Evolutionary conservation across 2,797 vertebrate species (phyloP).

Genomic region (Nannoperca obscura): DNA sequence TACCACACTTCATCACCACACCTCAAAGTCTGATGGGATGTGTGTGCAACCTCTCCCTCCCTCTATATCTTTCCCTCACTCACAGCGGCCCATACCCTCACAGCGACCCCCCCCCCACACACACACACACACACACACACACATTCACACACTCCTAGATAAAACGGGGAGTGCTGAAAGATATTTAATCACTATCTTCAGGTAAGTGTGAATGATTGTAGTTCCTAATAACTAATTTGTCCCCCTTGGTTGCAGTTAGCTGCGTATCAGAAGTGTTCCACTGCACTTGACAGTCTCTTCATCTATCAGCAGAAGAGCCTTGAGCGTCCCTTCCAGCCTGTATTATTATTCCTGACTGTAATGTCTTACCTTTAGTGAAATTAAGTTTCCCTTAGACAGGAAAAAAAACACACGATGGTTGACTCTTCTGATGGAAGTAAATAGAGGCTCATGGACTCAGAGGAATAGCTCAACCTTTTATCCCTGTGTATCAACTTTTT

Average conservation of each 20-base stretch:
- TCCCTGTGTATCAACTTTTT: conserved; percentile 33
- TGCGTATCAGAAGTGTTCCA: conserved; percentile 40
- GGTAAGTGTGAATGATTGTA: conserved; percentile 67
- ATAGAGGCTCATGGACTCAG: conserved; percentile 11
- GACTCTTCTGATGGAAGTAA: conserved; percentile 26
- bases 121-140: conserved; percentile 3
- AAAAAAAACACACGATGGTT: conserved; percentile 18
- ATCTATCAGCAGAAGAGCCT: conserved; percentile 66
- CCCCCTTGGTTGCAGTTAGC: conserved; percentile 64
- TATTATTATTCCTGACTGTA: conserved; percentile 55
- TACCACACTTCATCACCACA: conserved; percentile 81
- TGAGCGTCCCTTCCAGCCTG: conserved; percentile 26
- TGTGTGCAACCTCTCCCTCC: conserved; percentile 50
- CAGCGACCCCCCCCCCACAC: no score
- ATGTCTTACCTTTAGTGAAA: conserved; percentile 49
- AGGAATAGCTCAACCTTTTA: conserved; percentile 38
- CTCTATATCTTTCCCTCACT: conserved; percentile 12
- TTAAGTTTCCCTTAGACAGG: conserved; percentile 5
- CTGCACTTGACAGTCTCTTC: conserved; percentile 51
- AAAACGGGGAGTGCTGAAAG: conserved; percentile 51
- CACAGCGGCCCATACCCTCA: background rate
- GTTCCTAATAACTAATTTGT: conserved; percentile 70
- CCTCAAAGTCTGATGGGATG: conserved; percentile 68
- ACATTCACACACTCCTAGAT: conserved; percentile 24
- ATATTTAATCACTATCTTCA: conserved; percentile 70